Base-by-base conservation (phyloP, 2,113 vertebrate species). In the Pica pica region DNA sequence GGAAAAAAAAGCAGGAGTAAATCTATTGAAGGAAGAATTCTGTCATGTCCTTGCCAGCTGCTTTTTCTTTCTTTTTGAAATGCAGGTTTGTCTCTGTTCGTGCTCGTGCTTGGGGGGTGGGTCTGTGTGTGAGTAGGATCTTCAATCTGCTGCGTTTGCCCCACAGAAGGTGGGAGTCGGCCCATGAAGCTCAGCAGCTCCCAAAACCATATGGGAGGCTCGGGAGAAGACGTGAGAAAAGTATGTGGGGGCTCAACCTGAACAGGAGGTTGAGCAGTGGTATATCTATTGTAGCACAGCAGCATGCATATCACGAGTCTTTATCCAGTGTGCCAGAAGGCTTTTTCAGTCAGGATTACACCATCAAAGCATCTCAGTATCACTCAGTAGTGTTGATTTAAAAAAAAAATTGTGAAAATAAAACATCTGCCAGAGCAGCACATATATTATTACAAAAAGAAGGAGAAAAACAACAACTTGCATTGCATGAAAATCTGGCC, bases 361-460 rank as follows among this genome's bases (percentile, higher is more conserved):
- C 85, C 64, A 94, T 87, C 89, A 93, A 93, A 94, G 60, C 75
- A 90, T 91, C 91, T 92, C 89, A 84, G 68, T 89, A 92, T 94
- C 81, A 95, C 91, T 95, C 95, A 81, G 94, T 68, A 94, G 95
- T 94, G 94, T 95, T 96, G 88, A 91, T 81, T 93, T 94, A 44
- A 68, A 75, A 93, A 90, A 96, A 95, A 87, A 91, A 70, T 77
- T 75, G 92, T 96, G 88, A 96, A 96, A 93, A 97, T 92, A 95
- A 95, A 97, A 97, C 95, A 97, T 96, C 95, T 97, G 96, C 76
- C 88, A 88, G 71, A 94, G 69, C 50, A 94, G 68, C 90, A 95
- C 68, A 92, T 91, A 92, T 64, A 96, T 93, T 91, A 95, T 75
- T 94, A 91, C 78, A 94, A 90, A 94, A 83, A 93, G 76, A 70